Evolutionary conservation across 2,797 vertebrate species (phyloP), one percentile per base, ranked within the genome.

Genomic region (Todus mexicanus): DNA sequence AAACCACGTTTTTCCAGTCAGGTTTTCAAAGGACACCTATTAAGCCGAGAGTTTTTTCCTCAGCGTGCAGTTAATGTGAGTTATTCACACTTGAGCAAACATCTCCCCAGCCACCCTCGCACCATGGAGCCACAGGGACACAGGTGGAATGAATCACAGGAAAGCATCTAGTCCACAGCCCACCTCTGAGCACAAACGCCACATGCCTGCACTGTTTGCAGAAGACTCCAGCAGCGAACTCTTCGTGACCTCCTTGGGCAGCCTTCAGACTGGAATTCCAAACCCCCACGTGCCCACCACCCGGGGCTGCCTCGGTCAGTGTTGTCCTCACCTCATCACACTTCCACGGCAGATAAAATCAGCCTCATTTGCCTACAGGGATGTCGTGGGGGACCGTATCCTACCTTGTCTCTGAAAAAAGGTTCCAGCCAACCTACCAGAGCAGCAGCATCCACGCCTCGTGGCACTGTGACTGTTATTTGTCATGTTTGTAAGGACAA

Each of bases 11-110:
- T 95, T 94, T 74, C 69, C 70, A 94, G 65, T 2, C 69, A 93
- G 65, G 79, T 87, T 94, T 89, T 94, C 59, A 91, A 96, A 89
- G 65, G 5, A 61, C 82, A 66, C 77, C 61, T 85, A 54, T 92
- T 93, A 94, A 87, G 61, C 84, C 43, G 57, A 94, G 81, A 31
- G 15, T 45, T 84, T 72, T 57, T 40, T 80, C 95, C 94, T 89
- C 35, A 12, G 61, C 15, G 80, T 50, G 77, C 59, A 71, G 65
- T 92, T 95, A 96, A 92, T 69, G 65, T 91, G 90, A 96, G 84
- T 92, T 95, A 92, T 94, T 87, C 93, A 84, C 65, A 80, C 74
- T 79, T 23, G 37, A 88, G 77, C 66, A 84, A 89, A 61, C 43
- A 35, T 48, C 37, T 93, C 90, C 68, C 72, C 47, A 77, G 86